Conservation (phyloP, 2,113 vertebrate genomes). For the Meriones unguiculatus region DNA sequence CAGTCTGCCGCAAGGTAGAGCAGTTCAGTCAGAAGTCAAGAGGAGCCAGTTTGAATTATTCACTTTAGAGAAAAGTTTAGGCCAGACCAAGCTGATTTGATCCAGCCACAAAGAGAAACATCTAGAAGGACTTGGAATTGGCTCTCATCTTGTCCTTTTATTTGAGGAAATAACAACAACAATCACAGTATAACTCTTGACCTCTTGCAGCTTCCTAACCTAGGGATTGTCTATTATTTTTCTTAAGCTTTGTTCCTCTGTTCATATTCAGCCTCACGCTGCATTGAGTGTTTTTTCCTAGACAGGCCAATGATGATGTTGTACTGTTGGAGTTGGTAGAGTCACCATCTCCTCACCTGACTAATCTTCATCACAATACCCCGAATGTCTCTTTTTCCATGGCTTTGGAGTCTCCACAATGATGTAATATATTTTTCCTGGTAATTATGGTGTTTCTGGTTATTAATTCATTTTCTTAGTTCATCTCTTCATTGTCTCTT, state of each 20-base stretch:
- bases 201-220: not conserved
- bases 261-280: not conserved
- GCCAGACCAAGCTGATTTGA: too few species aligned
- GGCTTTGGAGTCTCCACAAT: not conserved
- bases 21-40: too few species aligned
- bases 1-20: too few species aligned
- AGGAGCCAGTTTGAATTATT: too few species aligned
- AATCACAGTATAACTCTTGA: not conserved
- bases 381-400: not conserved
- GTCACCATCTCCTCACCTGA: rapidly evolving
- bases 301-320: rapidly evolving
- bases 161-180: too few species aligned
- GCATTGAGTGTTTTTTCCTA: rapidly evolving
- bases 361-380: not conserved
- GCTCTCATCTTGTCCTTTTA: too few species aligned
- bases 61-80: too few species aligned
- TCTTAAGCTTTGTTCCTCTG: not conserved
- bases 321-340: not conserved
- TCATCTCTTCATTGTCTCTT: rapidly evolving
- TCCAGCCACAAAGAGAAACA: too few species aligned
- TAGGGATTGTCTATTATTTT: not conserved
- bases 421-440: not conserved
- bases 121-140: too few species aligned
- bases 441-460: not conserved
- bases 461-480: not conserved